Base-by-base conservation (phyloP, 37 sponge, comb jelly and placozoan species). In the Beroe ovata region DNA sequence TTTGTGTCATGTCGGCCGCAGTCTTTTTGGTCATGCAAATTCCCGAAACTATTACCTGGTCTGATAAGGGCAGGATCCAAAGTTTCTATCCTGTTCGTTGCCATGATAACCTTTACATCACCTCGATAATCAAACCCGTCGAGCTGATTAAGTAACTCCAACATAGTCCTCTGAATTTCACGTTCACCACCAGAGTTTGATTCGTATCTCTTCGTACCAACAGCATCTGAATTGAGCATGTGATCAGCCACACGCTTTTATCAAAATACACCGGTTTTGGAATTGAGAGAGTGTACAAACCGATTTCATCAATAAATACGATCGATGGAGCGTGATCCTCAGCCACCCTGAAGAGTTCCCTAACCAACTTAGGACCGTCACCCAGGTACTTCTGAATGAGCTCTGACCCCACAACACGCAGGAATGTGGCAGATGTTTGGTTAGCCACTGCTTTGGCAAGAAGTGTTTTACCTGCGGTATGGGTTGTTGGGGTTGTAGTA, bases 61-160 rank as follows among this genome's bases (percentile, higher is more conserved):
- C 99, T 91, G 42, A 98, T 98, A 16, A 98, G 89, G 61, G 99
- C 99, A 28, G 99, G 99, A 60, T 98, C 99, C n/a, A 98, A 91
- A 0, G 96, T 95, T 89, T 98, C 99, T 91, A 98, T 98, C n/a
- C 99, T 60, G 63, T 98, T 98, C 11, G 99, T 98, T 58, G 99
- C 99, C 99, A 98, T 98, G 26, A 98, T 91, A 29, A 98, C 97
- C 92, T 98, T 98, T 0, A 98, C 99, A 90, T 98, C 99, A 14
- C 99, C 95, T 33, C 92, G 38, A 16, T 97, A 96, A 90, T 98
- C 99, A 92, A 98, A 98, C 1, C 99, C 99, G 88, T 98, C 99
- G 59, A 98, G 64, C 89, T 98, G 99, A 60, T 98, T 98, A 21
- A 98, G 72, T 34, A 98, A 92, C 88, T 98, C 99, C 88, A 98